Evolutionary conservation across 2,888 invertebrate genomes (phyloP).

Genomic region (Drosophila anomalata): DNA sequence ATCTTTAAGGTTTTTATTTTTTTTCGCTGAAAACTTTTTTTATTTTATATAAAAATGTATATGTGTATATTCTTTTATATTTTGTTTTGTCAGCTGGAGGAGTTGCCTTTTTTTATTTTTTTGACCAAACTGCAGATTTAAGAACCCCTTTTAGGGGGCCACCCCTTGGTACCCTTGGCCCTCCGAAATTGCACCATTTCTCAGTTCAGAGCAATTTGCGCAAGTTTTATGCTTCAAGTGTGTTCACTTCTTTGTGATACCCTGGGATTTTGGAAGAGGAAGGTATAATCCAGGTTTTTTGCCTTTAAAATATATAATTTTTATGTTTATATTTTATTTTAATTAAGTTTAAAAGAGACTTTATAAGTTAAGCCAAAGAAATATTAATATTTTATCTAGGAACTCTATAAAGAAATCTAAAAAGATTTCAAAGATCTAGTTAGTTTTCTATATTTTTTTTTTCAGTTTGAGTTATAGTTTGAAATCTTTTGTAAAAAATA

Average conservation of each 20-base stretch:
- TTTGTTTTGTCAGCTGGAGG: constrained; percentile 10
- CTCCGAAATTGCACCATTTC: not conserved
- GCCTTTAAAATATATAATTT: not conserved
- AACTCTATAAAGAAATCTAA: too few species aligned
- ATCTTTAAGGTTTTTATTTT: not conserved
- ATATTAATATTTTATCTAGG: too few species aligned
- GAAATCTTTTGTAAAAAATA: too few species aligned
- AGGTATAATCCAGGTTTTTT: not conserved
- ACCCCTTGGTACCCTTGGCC: not conserved
- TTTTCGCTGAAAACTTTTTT: not conserved
- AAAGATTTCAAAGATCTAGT: too few species aligned
- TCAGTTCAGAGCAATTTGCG: constrained; percentile 21
- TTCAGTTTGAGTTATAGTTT: too few species aligned
- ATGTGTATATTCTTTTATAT: not conserved
- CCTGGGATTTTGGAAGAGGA: not conserved
- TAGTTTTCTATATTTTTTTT: too few species aligned
- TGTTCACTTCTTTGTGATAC: constrained; percentile 20
- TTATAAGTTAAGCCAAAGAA: too few species aligned
- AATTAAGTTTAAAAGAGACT: too few species aligned
- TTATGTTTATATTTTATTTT: not conserved
- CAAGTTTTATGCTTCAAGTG: constrained; percentile 29
- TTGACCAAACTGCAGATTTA: constrained; percentile 1
- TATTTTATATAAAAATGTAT: too few species aligned
- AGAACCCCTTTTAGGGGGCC: constrained; percentile 3
- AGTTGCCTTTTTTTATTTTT: not conserved